Conservation (phyloP, 2,888 invertebrate genomes). For the Tanytarsus gracilentus region DNA sequence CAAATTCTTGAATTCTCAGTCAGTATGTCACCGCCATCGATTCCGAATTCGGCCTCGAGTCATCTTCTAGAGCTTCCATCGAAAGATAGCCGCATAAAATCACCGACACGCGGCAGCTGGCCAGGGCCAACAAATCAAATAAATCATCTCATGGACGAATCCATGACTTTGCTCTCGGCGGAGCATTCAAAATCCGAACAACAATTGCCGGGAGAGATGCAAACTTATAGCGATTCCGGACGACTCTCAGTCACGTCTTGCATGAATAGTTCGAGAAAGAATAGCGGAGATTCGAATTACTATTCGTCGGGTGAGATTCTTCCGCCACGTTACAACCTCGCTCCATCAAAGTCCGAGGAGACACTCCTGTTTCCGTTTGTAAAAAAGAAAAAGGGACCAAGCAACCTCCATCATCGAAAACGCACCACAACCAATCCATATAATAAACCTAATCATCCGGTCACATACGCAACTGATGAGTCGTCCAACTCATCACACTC, state of each 20-base stretch:
- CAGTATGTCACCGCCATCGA: conserved; percentile 25
- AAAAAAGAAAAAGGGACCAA: conserved; percentile 41
- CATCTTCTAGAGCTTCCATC: conserved; percentile 45
- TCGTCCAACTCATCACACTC: background rate
- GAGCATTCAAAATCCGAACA: conserved; percentile 82
- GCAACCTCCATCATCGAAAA: conserved; percentile 43
- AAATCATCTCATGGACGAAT: conserved; percentile 37
- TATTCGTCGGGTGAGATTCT: conserved; percentile 40
- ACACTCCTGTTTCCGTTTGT: conserved; percentile 48
- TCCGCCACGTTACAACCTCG: conserved; percentile 45
- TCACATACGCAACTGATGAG: background rate
- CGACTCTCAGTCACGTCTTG: conserved; percentile 46
- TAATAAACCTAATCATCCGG: background rate
- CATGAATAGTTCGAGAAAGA: conserved; percentile 46
- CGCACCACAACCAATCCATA: conserved; percentile 45
- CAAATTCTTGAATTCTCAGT: conserved; percentile 39
- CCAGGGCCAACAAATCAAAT: conserved; percentile 57
- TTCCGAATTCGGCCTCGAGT: conserved; percentile 34
- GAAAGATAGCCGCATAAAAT: conserved; percentile 64
- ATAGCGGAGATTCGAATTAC: conserved; percentile 51
- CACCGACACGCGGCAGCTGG: conserved; percentile 75
- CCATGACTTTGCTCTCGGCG: conserved; percentile 45
- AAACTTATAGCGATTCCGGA: conserved; percentile 46
- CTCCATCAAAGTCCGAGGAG: conserved; percentile 73
- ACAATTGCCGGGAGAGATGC: conserved; percentile 51